Base-by-base conservation (phyloP, 2,113 vertebrate species). In the Chaetodon trifascialis region DNA sequence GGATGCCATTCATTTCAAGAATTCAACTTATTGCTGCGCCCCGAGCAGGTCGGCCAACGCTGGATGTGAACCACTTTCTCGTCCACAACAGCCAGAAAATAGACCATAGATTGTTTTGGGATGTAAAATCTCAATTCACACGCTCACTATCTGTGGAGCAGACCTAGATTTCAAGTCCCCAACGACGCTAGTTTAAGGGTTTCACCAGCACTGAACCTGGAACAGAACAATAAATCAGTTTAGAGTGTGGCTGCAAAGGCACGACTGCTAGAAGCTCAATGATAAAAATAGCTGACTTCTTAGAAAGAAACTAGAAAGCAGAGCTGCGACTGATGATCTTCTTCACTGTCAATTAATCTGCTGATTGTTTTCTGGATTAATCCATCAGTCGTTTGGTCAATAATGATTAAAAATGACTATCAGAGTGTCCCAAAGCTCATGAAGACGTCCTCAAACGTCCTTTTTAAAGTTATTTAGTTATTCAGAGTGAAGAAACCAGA, bases 1-100 rank as follows among this genome's bases (percentile, higher is more conserved):
- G 80, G 88, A 88, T 82, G 83, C 42, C 52, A 74, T 47, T 76
- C 75, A 83, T 88, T 81, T 88, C 84, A 80, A 86, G 79, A 90
- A 90, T 88, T 76, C 64, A 65, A 83, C 82, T 58, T 78, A 49
- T 17, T 86, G 67, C 87, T 68, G 80, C 15, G 17, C 72, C 71
- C 64, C 23, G 7, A n/a, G 80, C 76, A 46, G 10, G n/a, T 51
- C 60, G 36, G 40, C 14, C 73, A 63, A 7, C 49, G 54, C 38
- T 51, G 42, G 15, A 47, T 15, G 46, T 47, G 49, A 74, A 80
- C 30, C 52, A 21, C 72, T 49, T 58, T 55, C 36, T 62, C 71
- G 42, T 21, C 30, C 42, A n/a, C 16, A 38, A 34, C 19, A 21
- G n/a, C 51, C 21, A 4, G 16, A 4, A 46, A 60, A 65, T 5